Base-by-base conservation (phyloP, 64 coral and sea anemone species). In the Exaiptasia diaphana region DNA sequence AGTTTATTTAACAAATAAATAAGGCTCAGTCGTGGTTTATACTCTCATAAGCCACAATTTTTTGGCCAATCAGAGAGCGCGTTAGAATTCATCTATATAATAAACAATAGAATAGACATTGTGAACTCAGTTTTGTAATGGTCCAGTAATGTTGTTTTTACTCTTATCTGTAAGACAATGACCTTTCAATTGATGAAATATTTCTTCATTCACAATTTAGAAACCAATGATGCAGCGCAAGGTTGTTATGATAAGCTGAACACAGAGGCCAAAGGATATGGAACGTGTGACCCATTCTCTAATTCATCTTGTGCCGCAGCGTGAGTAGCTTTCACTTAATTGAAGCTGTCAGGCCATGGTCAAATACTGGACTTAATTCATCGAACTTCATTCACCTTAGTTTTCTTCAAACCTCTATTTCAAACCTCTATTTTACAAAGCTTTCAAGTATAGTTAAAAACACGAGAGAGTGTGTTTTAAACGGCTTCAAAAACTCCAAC, bases 161-260 rank as follows among this genome's bases (percentile, higher is more conserved):
- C n/a, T n/a, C n/a, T n/a, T n/a, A n/a, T n/a, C n/a, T n/a, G n/a
- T 45, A 25, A 27, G 37, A 0, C 48, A 25, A 11, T 11, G 60
- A 13, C 48, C 48, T 71, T 41, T 2, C 1, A 20, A 6, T 20
- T 71, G 13, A 27, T 45, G 8, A 28, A 9, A 48, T 0, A 15
- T 74, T 74, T 30, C 26, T 42, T 43, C 6, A 27, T 30, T 15
- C 45, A 29, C 22, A 35, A 40, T 37, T 3, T 38, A 87, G 84
- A 52, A 24, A 70, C 42, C 25, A 78, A 58, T 0, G 86, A 53
- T 32, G 90, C 74, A 8, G 75, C 30, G 44, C 9, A 71, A 55
- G 68, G 82, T 64, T 92, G 90, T 48, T 92, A 92, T 80, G 56
- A 81, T 18, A 92, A 92, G 74, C 54, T 92, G 0, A 92, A 92